Conservation (phyloP, 2,888 invertebrate species). For the Cacoxenus indagator region DNA sequence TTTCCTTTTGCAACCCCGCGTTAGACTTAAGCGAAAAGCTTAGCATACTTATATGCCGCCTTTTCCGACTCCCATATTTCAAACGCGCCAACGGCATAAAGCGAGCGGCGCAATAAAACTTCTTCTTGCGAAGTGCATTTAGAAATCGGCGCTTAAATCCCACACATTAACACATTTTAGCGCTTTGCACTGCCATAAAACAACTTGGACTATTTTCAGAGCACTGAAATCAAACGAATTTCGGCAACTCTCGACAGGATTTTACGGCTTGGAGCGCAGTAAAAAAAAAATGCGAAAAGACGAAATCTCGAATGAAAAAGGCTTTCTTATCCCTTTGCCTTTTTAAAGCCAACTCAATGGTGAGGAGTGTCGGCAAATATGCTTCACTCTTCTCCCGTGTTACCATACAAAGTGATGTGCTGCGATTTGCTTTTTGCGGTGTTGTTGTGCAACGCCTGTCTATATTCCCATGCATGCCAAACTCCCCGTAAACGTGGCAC, state of each 20-base stretch:
- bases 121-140: slow-evolving; percentile 27
- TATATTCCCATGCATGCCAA: slow-evolving; percentile 44
- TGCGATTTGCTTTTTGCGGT: neutral
- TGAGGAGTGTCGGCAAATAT: neutral
- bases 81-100: neutral
- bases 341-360: slow-evolving; percentile 2
- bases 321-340: slow-evolving; percentile 30
- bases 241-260: neutral
- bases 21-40: slow-evolving; percentile 22
- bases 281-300: slow-evolving; percentile 32
- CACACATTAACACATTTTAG: slow-evolving; percentile 57
- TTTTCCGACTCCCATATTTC: too few relatives aligned
- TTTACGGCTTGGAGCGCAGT: neutral
- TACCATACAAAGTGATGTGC: slow-evolving; percentile 47
- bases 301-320: slow-evolving; percentile 55
- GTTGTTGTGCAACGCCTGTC: slow-evolving; percentile 37
- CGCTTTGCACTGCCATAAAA: slow-evolving; percentile 41
- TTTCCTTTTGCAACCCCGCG: slow-evolving; percentile 35
- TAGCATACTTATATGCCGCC: slow-evolving; percentile 43
- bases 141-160: slow-evolving; percentile 42
- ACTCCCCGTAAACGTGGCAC: neutral
- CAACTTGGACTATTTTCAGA: slow-evolving; percentile 39
- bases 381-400: slow-evolving; percentile 27
- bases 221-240: slow-evolving; percentile 11
- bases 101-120: neutral